These are phyloP conservation scores for Cyclophora albipunctata DNA, from an alignment of 2,888 invertebrate species.

Conservation along the genomic window DNA sequence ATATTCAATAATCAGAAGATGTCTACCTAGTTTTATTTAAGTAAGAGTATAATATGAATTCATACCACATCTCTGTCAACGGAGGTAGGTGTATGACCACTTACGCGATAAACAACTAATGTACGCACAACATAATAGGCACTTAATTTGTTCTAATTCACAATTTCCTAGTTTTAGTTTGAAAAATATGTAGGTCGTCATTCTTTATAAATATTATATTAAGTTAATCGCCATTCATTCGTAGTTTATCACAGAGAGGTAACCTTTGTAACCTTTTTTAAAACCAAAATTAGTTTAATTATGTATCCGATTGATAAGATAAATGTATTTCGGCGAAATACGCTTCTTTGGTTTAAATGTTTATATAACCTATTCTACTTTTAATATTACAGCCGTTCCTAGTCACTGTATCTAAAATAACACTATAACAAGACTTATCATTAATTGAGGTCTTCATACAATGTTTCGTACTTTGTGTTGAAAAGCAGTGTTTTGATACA, in stretches of 20 bases:
- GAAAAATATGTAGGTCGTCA: constrained; percentile 19
- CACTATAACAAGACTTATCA: no score
- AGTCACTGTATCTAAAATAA: neutral
- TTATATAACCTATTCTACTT: constrained; percentile 3
- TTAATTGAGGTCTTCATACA: no score
- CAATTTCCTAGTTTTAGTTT: neutral
- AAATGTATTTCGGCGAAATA: constrained; percentile 14
- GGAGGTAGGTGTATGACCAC: no score
- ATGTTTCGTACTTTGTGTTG: no score
- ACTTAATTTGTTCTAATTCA: neutral
- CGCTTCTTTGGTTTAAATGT: constrained; percentile 9
- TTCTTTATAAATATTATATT: constrained; percentile 20
- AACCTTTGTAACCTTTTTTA: constrained; percentile 39
- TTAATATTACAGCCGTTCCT: constrained; percentile 3
- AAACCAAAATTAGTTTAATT: constrained; percentile 51
- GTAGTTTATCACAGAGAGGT: constrained; percentile 46
- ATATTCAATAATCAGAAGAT: no score
- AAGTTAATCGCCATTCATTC: constrained; percentile 34
- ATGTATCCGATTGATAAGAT: constrained; percentile 37
- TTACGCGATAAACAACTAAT: no score
- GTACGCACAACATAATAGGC: neutral
- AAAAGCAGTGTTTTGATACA: no score
- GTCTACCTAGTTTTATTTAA: no score
- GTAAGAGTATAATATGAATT: no score
- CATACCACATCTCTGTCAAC: no score